A percentile compares a stretch with the other conserved stretches of the same genome.
Evolutionary conservation across 1,140 invertebrate genomes (phyloP).

Genomic region (Centruroides sculpturatus): DNA sequence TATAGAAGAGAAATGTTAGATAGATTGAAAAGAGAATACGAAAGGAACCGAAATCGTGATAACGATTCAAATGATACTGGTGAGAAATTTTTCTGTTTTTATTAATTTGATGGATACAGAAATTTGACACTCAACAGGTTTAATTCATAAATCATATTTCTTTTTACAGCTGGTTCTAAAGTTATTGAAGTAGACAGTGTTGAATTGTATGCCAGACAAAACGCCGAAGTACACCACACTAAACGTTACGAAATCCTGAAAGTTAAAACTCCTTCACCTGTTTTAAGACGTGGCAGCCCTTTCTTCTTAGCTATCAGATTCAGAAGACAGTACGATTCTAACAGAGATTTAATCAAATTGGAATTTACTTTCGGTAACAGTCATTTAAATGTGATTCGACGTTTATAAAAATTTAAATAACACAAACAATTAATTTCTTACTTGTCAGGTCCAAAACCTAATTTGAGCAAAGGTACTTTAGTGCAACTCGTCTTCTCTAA

Average conservation of each 20-base stretch:
- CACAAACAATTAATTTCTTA: too few species aligned
- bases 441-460: constrained; percentile 39
- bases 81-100: too few species aligned
- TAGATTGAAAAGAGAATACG: too few species aligned
- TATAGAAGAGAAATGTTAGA: too few species aligned
- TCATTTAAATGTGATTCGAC: too few species aligned
- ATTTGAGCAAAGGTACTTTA: constrained; percentile 43
- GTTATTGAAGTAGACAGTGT: constrained; percentile 23
- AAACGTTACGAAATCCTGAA: constrained; percentile 44
- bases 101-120: too few species aligned
- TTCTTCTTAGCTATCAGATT: constrained; percentile 46
- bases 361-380: constrained; percentile 41
- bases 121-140: too few species aligned
- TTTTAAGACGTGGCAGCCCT: constrained; percentile 46
- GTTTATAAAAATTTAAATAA: too few species aligned
- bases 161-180: too few species aligned
- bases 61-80: too few species aligned
- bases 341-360: constrained; percentile 39
- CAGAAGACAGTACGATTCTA: constrained; percentile 34
- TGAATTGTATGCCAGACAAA: constrained; percentile 45
- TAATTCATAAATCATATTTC: too few species aligned
- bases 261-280: constrained; percentile 32
- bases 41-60: too few species aligned
- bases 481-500: constrained; percentile 34
- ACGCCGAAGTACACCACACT: constrained; percentile 45